Percentiles rank a stretch among this genome's conserved stretches.
These are phyloP conservation scores for Glaucomys volans DNA, from an alignment of 2,113 vertebrate species.

Conservation along the genomic window DNA sequence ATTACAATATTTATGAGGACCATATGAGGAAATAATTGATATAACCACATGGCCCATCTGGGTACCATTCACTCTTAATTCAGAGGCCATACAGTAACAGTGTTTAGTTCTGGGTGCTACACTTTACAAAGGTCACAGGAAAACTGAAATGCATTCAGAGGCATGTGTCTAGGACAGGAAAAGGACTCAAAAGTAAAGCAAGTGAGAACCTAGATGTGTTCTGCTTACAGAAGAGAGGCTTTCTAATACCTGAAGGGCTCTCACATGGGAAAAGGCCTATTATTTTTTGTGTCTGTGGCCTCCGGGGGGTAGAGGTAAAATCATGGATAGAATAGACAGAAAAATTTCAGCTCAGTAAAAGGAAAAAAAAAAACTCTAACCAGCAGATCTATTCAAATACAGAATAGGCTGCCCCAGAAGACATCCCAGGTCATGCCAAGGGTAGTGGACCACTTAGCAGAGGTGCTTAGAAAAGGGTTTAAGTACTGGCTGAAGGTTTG, in stretches of 20 bases:
- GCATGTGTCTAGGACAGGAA: not conserved
- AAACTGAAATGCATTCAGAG: conserved; percentile 50
- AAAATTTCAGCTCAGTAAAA: conserved; percentile 41
- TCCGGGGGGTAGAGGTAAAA: not conserved
- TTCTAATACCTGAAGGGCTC: conserved; percentile 30
- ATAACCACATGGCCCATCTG: conserved; percentile 59
- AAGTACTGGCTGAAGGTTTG: not conserved
- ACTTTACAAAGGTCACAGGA: conserved; percentile 59
- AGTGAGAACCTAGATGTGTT: not conserved
- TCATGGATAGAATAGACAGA: not conserved
- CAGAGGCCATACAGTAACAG: conserved; percentile 2
- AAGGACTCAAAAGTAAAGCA: conserved; percentile 33
- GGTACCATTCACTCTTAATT: conserved; percentile 52
- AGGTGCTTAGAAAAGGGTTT: not conserved
- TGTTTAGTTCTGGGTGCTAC: conserved; percentile 40
- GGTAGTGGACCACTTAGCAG: not conserved
- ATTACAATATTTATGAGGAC: conserved; percentile 74
- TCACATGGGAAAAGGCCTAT: not conserved
- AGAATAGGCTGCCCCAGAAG: not conserved
- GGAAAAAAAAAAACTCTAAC: not conserved
- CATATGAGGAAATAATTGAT: conserved; percentile 62
- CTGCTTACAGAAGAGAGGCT: not conserved
- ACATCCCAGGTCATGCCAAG: not conserved
- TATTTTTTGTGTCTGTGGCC: not conserved
- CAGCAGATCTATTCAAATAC: conserved; percentile 20